Conservation (phyloP, 2,797 vertebrate species). For the Margarornis squamiger region DNA sequence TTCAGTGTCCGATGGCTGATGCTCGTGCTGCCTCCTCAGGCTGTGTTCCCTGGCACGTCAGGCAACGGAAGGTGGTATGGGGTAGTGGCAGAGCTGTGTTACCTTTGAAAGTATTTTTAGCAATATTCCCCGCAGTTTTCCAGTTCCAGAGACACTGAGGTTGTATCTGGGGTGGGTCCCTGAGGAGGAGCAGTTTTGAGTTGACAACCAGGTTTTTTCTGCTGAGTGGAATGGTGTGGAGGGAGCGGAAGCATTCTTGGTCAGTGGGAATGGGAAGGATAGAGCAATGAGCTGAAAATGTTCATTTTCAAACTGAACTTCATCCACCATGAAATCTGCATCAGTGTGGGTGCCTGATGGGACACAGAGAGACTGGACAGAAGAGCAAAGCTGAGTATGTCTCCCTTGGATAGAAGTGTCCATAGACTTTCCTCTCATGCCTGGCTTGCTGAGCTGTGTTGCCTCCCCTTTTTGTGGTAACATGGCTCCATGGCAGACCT, state of each 20-base stretch:
- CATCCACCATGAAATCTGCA: not conserved
- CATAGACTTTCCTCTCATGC: not conserved
- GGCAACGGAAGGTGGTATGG: not conserved
- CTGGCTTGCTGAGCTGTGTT: not conserved
- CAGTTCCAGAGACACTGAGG: not conserved
- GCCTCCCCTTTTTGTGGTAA: not conserved
- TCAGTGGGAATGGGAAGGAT: not conserved
- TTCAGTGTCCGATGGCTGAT: fast-evolving
- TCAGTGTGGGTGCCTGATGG: not conserved
- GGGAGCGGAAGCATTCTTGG: not conserved
- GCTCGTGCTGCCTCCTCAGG: not conserved
- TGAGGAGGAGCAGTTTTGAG: not conserved
- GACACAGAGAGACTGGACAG: not conserved
- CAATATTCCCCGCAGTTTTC: not conserved
- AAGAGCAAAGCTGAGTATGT: not conserved
- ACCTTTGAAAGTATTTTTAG: not conserved
- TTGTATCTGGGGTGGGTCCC: not conserved
- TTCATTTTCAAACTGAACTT: not conserved
- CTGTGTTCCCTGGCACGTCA: not conserved
- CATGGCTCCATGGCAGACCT: not conserved
- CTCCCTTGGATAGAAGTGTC: not conserved
- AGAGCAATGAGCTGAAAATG: not conserved
- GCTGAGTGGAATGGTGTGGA: not conserved
- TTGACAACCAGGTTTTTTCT: not conserved
- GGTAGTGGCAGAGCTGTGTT: not conserved